These are phyloP conservation scores for Tetragnatha montana DNA, from an alignment of 2,888 invertebrate species.

Conservation along the genomic window DNA sequence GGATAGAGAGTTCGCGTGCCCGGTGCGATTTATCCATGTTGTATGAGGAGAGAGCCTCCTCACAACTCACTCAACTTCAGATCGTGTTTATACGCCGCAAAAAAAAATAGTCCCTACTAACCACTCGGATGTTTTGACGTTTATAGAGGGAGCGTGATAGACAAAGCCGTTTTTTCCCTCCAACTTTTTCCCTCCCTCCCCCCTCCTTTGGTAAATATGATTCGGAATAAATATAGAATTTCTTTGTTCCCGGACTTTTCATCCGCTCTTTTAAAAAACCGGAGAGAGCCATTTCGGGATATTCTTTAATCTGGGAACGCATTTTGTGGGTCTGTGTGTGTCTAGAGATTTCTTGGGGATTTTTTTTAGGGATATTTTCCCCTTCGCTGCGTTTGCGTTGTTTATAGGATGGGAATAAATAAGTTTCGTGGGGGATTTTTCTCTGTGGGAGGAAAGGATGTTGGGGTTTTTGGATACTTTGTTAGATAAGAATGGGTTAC, in stretches of 20 bases:
- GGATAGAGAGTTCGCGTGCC: slow-evolving; percentile 45
- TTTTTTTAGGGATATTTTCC: too few species aligned
- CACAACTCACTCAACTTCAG: slow-evolving; percentile 51
- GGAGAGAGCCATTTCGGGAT: too few species aligned
- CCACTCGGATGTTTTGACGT: slow-evolving; percentile 33
- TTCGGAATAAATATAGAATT: slow-evolving; percentile 17
- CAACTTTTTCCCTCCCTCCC: background rate
- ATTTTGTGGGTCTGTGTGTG: background rate
- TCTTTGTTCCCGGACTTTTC: slow-evolving; percentile 46
- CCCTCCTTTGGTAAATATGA: slow-evolving; percentile 32
- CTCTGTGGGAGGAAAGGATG: slow-evolving; percentile 11
- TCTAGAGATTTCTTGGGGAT: background rate
- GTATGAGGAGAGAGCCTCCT: background rate
- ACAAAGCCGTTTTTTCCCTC: slow-evolving; percentile 40
- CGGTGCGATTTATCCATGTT: slow-evolving; percentile 48
- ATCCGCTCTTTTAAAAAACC: background rate
- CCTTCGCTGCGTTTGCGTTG: too few species aligned
- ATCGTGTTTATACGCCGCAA: slow-evolving; percentile 32
- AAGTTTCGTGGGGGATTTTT: slow-evolving; percentile 11
- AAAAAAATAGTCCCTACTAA: background rate
- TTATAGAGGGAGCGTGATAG: slow-evolving; percentile 51
- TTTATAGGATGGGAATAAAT: background rate
- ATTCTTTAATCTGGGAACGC: background rate
- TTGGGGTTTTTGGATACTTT: background rate
- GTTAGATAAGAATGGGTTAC: too few species aligned